Evolutionary conservation across 2,113 vertebrate genomes (phyloP).

Genomic region (Corydoras maculifer): DNA sequence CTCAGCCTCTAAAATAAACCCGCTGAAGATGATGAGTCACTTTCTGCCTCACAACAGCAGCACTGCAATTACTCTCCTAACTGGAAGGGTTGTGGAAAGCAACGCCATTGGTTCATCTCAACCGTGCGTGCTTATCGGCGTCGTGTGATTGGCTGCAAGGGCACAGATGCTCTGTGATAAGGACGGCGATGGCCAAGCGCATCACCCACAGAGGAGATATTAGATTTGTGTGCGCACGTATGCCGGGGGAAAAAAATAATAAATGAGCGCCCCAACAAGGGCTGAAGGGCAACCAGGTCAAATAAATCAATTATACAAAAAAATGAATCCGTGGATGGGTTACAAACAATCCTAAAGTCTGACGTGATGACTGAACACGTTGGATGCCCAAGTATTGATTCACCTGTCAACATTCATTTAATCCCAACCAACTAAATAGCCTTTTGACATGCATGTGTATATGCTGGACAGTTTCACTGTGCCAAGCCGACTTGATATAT

Average conservation of each 20-base stretch:
- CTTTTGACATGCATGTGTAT: neutral
- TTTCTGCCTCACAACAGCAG: constrained; percentile 38
- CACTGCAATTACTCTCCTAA: constrained; percentile 23
- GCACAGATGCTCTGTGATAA: constrained; percentile 15
- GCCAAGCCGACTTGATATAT: constrained; percentile 8
- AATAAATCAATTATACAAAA: neutral
- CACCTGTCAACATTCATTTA: too few relatives aligned
- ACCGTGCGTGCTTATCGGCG: constrained; percentile 2
- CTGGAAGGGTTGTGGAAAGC: constrained; percentile 11
- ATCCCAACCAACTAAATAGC: neutral
- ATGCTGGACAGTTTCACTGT: neutral
- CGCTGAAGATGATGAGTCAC: constrained; percentile 34
- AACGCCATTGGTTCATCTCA: constrained; percentile 2
- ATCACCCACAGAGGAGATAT: constrained; percentile 7
- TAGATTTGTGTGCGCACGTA: neutral
- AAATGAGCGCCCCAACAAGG: neutral
- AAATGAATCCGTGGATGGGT: neutral
- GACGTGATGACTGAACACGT: too few relatives aligned
- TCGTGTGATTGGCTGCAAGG: constrained; percentile 12
- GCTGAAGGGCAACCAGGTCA: constrained; percentile 1
- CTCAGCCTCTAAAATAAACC: constrained; percentile 18
- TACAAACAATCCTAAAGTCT: neutral
- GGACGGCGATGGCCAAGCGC: constrained; percentile 2
- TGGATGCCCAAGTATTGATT: too few relatives aligned
- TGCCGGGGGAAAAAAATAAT: neutral